Evolutionary conservation across 2,113 vertebrate species (phyloP).

Genomic region (Caranx ignobilis): DNA sequence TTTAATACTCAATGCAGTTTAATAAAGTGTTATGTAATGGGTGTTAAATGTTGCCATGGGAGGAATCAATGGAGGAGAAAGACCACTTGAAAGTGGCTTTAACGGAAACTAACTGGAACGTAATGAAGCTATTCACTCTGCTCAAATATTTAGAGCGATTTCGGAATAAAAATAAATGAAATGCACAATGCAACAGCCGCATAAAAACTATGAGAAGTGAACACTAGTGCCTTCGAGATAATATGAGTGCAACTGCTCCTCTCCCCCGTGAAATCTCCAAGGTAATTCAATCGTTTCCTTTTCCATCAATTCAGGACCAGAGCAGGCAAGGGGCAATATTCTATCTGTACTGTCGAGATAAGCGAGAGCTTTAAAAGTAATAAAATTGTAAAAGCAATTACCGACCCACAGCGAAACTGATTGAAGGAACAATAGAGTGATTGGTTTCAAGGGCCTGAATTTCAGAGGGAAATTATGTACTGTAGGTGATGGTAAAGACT

Average conservation of each 20-base stretch:
- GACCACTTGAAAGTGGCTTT: conserved; percentile 22
- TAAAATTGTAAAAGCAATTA: conserved; percentile 84
- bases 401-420: conserved; percentile 68
- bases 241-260: conserved; percentile 58
- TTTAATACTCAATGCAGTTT: conserved; percentile 29
- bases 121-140: conserved; percentile 43
- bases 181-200: conserved; percentile 41
- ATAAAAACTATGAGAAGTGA: conserved; percentile 48
- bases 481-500: conserved; percentile 63
- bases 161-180: conserved; percentile 53
- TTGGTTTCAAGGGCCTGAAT: conserved; percentile 68
- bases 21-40: conserved; percentile 13
- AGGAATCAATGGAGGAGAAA: conserved; percentile 17
- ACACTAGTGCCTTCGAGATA: conserved; percentile 60
- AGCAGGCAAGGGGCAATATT: conserved; percentile 75
- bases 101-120: conserved; percentile 34
- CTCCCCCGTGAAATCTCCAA: conserved; percentile 69
- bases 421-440: conserved; percentile 73
- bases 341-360: conserved; percentile 77
- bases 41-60: conserved; percentile 25
- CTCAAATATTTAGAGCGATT: conserved; percentile 47
- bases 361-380: conserved; percentile 81
- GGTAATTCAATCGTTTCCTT: conserved; percentile 81
- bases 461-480: conserved; percentile 63
- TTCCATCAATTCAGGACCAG: conserved; percentile 73